A percentile compares a stretch with the other conserved stretches of the same genome.
Evolutionary conservation across 2,113 vertebrate genomes (phyloP).

Genomic region (Percina caprodes): DNA sequence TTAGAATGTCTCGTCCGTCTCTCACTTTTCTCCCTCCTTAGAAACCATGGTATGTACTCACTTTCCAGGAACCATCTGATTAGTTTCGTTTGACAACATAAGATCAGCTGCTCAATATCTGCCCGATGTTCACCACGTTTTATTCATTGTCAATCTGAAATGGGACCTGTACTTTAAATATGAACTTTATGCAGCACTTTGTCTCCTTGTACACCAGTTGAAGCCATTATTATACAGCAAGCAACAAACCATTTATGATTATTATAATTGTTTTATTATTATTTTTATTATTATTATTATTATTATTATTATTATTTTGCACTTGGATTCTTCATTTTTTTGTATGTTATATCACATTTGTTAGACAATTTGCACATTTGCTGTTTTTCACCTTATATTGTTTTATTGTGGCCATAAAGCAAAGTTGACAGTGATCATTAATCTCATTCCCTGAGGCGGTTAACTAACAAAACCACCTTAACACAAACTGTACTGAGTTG

Average conservation of each 20-base stretch:
- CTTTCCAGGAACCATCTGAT: conserved; percentile 31
- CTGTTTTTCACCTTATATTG: background rate
- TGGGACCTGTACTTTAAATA: background rate
- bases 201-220: background rate
- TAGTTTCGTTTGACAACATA: conserved; percentile 1
- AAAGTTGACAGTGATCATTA: background rate
- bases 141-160: conserved; percentile 28
- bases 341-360: background rate
- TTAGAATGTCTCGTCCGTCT: conserved; percentile 31
- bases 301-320: background rate
- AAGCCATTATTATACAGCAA: conserved; percentile 1
- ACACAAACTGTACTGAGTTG: background rate
- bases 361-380: background rate
- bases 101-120: conserved; percentile 39
- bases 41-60: background rate
- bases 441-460: background rate
- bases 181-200: background rate
- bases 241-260: too few relatives aligned
- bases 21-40: conserved; percentile 7
- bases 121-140: background rate
- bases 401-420: background rate
- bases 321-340: background rate
- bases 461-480: background rate
- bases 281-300: too few relatives aligned
- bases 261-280: too few relatives aligned